These are phyloP conservation scores for Dendrolimus pini DNA, from an alignment of 2,888 invertebrate species.

Conservation along the genomic window DNA sequence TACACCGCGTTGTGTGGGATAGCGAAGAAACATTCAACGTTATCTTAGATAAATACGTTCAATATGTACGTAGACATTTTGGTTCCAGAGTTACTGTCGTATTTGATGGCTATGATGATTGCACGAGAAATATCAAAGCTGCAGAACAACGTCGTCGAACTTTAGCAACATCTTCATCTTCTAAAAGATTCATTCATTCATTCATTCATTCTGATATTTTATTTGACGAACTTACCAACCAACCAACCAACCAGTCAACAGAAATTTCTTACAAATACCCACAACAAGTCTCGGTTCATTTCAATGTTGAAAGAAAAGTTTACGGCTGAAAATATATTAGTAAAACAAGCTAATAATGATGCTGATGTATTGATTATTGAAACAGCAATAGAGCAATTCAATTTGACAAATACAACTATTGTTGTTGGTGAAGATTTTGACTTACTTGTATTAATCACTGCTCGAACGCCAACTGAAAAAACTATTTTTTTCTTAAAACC, in stretches of 20 bases:
- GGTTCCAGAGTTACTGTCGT: constrained; percentile 16
- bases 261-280: constrained; percentile 23
- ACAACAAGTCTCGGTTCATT: constrained; percentile 32
- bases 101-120: constrained; percentile 28
- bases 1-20: constrained; percentile 15
- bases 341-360: constrained; percentile 25
- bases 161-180: constrained; percentile 22
- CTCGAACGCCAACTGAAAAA: constrained; percentile 19
- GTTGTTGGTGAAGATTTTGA: constrained; percentile 18
- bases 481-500: constrained; percentile 13
- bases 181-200: too few relatives aligned
- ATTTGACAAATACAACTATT: constrained; percentile 15
- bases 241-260: constrained; percentile 21
- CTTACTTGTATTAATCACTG: constrained; percentile 15
- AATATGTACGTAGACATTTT: constrained; percentile 17
- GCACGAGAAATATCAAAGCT: constrained; percentile 21
- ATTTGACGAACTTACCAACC: constrained; percentile 27
- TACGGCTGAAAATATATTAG: constrained; percentile 24
- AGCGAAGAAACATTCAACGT: constrained; percentile 7
- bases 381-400: too few relatives aligned
- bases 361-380: constrained; percentile 23
- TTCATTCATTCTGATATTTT: constrained; percentile 24
- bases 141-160: constrained; percentile 22
- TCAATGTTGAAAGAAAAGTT: constrained; percentile 20
- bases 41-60: constrained; percentile 8